These are phyloP conservation scores for Pheosia gnoma DNA, from an alignment of 2,888 invertebrate genomes.

Conservation along the genomic window DNA sequence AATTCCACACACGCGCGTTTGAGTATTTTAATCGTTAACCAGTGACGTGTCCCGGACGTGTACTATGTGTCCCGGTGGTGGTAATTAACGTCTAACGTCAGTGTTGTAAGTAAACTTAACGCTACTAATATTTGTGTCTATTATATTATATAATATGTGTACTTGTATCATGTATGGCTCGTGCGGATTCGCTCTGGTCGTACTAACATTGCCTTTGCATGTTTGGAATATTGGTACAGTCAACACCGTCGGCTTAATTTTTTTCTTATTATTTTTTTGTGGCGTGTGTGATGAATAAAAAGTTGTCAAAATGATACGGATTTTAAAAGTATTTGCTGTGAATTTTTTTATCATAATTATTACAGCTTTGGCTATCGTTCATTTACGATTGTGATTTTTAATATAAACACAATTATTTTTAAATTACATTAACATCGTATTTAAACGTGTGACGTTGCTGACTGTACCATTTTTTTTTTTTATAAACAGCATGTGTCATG, in stretches of 20 bases:
- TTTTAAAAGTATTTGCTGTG: too few species aligned
- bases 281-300: too few species aligned
- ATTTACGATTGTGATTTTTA: neutral
- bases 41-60: conserved; percentile 58
- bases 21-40: conserved; percentile 33
- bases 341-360: too few species aligned
- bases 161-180: conserved; percentile 18
- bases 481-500: conserved; percentile 19
- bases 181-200: conserved; percentile 1
- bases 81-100: conserved; percentile 68
- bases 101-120: conserved; percentile 79
- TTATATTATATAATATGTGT: conserved; percentile 20
- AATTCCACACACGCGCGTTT: conserved; percentile 49
- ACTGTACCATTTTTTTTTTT: conserved; percentile 18
- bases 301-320: too few species aligned
- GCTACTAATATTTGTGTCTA: conserved; percentile 67
- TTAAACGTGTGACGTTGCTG: conserved; percentile 12
- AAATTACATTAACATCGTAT: neutral
- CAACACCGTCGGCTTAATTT: conserved; percentile 9
- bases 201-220: conserved; percentile 44
- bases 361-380: too few species aligned
- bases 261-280: neutral
- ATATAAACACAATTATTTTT: neutral
- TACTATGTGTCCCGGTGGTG: conserved; percentile 68
- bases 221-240: conserved; percentile 29